Percentiles rank a stretch among this genome's conserved stretches.
Conservation (phyloP, 2,113 vertebrate genomes). For the Coregonus clupeaformis region DNA sequence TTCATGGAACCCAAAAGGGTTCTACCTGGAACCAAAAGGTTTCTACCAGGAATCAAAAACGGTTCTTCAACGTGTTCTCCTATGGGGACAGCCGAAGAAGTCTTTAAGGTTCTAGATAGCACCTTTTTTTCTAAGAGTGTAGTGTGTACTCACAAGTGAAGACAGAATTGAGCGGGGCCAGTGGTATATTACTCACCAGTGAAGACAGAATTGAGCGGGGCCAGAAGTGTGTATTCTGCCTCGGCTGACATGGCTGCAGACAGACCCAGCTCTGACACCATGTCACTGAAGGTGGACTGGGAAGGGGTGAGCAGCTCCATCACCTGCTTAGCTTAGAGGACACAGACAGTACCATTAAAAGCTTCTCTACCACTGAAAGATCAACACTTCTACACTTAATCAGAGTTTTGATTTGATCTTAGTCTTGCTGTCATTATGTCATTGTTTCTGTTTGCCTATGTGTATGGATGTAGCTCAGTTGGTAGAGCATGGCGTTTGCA, state of each 20-base stretch:
- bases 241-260: slow-evolving; percentile 76
- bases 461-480: too few species aligned
- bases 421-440: background rate
- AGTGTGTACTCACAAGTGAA: background rate
- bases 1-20: too few species aligned
- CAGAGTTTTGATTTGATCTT: too few species aligned
- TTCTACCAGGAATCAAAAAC: too few species aligned
- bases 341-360: slow-evolving; percentile 27
- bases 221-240: slow-evolving; percentile 88
- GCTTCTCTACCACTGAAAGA: background rate
- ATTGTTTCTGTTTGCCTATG: background rate
- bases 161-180: background rate
- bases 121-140: too few species aligned
- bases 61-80: too few species aligned
- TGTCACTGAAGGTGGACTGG: slow-evolving; percentile 85
- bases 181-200: slow-evolving; percentile 86
- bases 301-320: slow-evolving; percentile 84
- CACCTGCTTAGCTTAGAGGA: slow-evolving; percentile 88
- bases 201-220: slow-evolving; percentile 86
- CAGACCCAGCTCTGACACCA: slow-evolving; percentile 86
- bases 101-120: too few species aligned
- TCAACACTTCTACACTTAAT: too few species aligned
- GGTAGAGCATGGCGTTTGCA: too few species aligned
- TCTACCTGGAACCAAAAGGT: too few species aligned
- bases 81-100: too few species aligned